Conservation (phyloP, 2,113 vertebrate species). For the Podiceps cristatus region DNA sequence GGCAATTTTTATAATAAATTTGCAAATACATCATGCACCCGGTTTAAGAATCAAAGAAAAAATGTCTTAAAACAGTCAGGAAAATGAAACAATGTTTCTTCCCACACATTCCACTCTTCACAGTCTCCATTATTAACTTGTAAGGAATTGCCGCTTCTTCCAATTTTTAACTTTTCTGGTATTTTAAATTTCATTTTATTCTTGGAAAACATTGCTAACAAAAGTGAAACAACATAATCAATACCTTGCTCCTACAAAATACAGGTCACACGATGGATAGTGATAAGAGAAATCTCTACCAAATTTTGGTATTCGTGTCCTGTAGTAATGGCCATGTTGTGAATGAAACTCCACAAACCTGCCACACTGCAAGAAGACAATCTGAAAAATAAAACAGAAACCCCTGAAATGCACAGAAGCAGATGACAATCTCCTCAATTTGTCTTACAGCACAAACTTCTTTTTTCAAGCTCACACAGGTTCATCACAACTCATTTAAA, state of each 20-base stretch:
- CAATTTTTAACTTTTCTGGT: neutral
- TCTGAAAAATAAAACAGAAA: constrained; percentile 75
- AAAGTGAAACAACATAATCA: neutral
- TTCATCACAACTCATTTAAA: neutral
- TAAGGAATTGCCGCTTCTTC: neutral
- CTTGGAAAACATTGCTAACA: neutral
- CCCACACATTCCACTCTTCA: neutral
- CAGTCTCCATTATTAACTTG: neutral
- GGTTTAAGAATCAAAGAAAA: neutral
- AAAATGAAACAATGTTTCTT: neutral
- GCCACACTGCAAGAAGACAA: constrained; percentile 90
- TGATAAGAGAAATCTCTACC: constrained; percentile 96
- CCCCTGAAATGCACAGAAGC: neutral
- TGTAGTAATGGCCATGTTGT: constrained; percentile 94
- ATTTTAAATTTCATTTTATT: neutral
- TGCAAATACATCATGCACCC: neutral
- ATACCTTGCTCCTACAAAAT: constrained; percentile 94
- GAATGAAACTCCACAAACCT: constrained; percentile 96
- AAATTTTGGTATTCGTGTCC: constrained; percentile 95
- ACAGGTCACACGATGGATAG: constrained; percentile 95
- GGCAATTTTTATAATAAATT: neutral
- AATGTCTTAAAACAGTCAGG: neutral
- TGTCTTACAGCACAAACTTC: neutral
- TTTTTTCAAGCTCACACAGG: neutral
- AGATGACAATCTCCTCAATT: neutral